A percentile compares a stretch with the other conserved stretches of the same genome.
phyloP scores from a whole-genome alignment of 2,797 vertebrate species.

The Pampus argenteus region DNA sequence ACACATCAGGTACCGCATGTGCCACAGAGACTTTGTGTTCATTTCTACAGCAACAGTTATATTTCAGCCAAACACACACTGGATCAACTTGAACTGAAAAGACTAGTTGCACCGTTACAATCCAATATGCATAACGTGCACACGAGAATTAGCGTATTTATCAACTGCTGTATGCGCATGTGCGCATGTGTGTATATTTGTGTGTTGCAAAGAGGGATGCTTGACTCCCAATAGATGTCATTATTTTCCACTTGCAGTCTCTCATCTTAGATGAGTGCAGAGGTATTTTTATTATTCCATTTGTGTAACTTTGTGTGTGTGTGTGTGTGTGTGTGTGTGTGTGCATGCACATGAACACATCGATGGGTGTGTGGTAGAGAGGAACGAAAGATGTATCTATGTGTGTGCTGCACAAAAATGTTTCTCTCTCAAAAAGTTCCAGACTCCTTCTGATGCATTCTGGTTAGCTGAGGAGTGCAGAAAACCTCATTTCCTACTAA shows the following conservation, averaged over 20 bases:
- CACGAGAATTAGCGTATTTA: slow-evolving; percentile 58
- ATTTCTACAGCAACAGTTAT: slow-evolving; percentile 51
- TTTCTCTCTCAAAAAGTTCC: slow-evolving; percentile 49
- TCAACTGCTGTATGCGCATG: slow-evolving; percentile 46
- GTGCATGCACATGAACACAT: background rate
- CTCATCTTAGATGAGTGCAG: slow-evolving; percentile 66
- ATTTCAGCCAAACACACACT: slow-evolving; percentile 39
- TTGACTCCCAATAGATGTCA: slow-evolving; percentile 75
- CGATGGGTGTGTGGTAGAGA: background rate
- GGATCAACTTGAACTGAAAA: slow-evolving; percentile 33
- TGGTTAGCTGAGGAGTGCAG: slow-evolving; percentile 33
- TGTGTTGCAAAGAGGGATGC: slow-evolving; percentile 38
- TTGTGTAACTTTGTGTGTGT: slow-evolving; percentile 40
- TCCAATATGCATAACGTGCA: slow-evolving; percentile 43
- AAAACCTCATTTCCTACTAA: slow-evolving; percentile 52
- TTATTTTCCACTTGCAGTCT: slow-evolving; percentile 72
- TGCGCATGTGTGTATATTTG: slow-evolving; percentile 45
- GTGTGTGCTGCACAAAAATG: slow-evolving; percentile 29
- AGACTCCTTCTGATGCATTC: slow-evolving; percentile 43
- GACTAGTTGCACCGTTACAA: slow-evolving; percentile 36
- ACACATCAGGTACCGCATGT: slow-evolving; percentile 58
- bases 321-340: background rate
- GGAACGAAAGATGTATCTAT: slow-evolving; percentile 20
- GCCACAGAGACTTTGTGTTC: slow-evolving; percentile 48
- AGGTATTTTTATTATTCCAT: slow-evolving; percentile 74